phyloP scores from a whole-genome alignment of 2,888 invertebrate species.

The Strigamia maritima region DNA sequence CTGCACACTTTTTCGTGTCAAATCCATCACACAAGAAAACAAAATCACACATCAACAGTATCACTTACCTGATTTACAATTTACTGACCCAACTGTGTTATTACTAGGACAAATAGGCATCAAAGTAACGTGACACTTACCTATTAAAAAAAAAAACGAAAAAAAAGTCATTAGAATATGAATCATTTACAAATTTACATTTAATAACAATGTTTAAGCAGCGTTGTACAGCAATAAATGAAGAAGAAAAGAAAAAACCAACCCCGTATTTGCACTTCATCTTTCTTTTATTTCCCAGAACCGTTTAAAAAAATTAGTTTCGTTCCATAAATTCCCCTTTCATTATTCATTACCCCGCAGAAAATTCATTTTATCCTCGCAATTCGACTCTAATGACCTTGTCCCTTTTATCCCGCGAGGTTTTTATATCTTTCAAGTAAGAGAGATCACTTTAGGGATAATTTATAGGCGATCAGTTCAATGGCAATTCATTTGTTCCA shows the following conservation, averaged over 20 bases:
- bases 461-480: conserved; percentile 32
- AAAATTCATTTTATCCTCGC: conserved; percentile 26
- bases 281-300: conserved; percentile 6
- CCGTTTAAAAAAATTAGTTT: conserved; percentile 21
- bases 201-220: background rate
- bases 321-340: conserved; percentile 17
- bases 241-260: background rate
- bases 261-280: background rate
- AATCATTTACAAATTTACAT: background rate
- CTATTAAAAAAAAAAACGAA: background rate
- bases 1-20: background rate
- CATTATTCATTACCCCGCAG: conserved; percentile 22
- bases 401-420: conserved; percentile 29
- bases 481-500: conserved; percentile 31
- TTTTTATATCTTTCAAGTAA: conserved; percentile 32
- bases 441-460: conserved; percentile 29
- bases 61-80: conserved; percentile 22
- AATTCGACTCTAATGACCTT: conserved; percentile 30
- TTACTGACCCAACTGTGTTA: background rate
- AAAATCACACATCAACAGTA: background rate
- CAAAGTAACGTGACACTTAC: conserved; percentile 26
- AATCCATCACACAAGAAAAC: background rate
- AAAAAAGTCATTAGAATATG: background rate
- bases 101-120: conserved; percentile 30
- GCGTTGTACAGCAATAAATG: background rate